phyloP scores from a whole-genome alignment of 2,888 invertebrate genomes.

The Epinotia ramella region DNA sequence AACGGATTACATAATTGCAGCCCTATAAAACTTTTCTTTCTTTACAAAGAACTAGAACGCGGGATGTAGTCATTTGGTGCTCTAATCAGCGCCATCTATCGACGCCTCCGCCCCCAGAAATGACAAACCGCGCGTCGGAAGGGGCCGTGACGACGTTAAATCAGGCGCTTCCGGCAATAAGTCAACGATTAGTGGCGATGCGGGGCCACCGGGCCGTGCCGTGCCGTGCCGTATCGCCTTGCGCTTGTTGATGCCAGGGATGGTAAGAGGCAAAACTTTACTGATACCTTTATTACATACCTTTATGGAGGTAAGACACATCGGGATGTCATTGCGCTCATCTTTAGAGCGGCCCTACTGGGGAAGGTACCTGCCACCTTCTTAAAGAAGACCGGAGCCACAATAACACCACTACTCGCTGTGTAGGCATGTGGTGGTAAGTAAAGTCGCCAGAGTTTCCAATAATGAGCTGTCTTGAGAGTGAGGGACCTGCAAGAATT shows the following conservation, averaged over 20 bases:
- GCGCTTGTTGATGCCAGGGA: background rate
- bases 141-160: slow-evolving; percentile 54
- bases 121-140: slow-evolving; percentile 42
- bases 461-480: too few species aligned
- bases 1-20: background rate
- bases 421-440: too few species aligned
- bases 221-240: background rate
- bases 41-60: background rate
- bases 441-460: too few species aligned
- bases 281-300: too few species aligned
- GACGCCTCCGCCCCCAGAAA: slow-evolving; percentile 29
- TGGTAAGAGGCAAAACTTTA: too few species aligned
- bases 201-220: slow-evolving; percentile 28
- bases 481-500: too few species aligned
- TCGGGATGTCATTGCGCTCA: too few species aligned
- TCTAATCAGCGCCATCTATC: slow-evolving; percentile 37
- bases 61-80: slow-evolving; percentile 21
- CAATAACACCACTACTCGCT: too few species aligned
- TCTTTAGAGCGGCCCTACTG: too few species aligned
- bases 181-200: slow-evolving; percentile 55
- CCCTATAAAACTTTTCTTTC: background rate
- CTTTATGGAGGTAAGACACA: too few species aligned
- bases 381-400: too few species aligned
- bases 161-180: slow-evolving; percentile 61
- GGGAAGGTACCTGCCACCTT: too few species aligned